A percentile compares a stretch with the other conserved stretches of the same genome.
These are phyloP conservation scores for Epinotia nisella DNA, from an alignment of 2,888 invertebrate genomes.

Conservation along the genomic window DNA sequence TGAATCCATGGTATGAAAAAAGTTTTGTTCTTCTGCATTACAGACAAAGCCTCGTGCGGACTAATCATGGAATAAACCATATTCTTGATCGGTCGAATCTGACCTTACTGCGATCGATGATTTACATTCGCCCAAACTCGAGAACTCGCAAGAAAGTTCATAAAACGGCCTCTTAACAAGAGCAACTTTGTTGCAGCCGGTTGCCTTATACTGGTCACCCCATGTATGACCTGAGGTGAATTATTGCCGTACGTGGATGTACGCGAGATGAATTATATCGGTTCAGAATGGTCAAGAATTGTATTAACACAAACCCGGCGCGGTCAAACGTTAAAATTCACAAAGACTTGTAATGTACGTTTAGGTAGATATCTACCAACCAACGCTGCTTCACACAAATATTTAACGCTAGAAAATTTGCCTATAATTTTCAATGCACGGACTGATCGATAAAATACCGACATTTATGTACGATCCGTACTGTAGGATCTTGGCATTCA, in stretches of 20 bases:
- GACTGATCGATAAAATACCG: too few relatives aligned
- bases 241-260: slow-evolving; percentile 24
- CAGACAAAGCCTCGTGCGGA: too few relatives aligned
- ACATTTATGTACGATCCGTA: too few relatives aligned
- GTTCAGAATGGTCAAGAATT: slow-evolving; percentile 5
- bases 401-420: too few relatives aligned
- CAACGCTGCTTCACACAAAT: background rate
- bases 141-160: background rate
- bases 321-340: background rate
- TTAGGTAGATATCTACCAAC: background rate
- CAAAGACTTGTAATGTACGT: background rate
- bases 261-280: slow-evolving; percentile 26
- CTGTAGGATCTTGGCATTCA: too few relatives aligned
- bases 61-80: too few relatives aligned
- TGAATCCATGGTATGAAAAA: too few relatives aligned
- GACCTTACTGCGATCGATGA: too few relatives aligned
- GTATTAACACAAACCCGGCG: background rate
- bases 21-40: too few relatives aligned
- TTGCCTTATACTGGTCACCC: slow-evolving; percentile 21
- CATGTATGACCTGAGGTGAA: slow-evolving; percentile 24
- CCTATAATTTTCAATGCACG: too few relatives aligned
- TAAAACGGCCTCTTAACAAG: background rate
- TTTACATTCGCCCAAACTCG: background rate
- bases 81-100: too few relatives aligned
- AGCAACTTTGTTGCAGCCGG: slow-evolving; percentile 12